Conservation (phyloP, 2,888 invertebrate genomes). For the Galeopsomyia nigrocyanea region DNA sequence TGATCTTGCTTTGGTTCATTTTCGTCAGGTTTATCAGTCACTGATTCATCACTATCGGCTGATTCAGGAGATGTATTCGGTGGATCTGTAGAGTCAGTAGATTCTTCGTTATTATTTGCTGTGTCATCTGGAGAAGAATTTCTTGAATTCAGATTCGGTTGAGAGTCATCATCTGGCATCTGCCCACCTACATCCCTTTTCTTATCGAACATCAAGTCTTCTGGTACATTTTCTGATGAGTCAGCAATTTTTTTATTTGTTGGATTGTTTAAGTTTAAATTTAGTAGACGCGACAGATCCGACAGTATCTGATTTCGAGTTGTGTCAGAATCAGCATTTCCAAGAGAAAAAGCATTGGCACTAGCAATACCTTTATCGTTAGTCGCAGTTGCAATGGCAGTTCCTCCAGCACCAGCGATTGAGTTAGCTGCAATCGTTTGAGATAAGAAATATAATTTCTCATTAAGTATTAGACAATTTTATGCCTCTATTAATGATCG, state of each 20-base stretch:
- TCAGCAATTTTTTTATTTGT: constrained; percentile 7
- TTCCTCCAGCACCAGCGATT: constrained; percentile 32
- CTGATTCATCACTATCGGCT: too few species aligned
- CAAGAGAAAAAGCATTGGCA: constrained; percentile 36
- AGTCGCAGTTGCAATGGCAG: constrained; percentile 31
- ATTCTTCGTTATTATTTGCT: not conserved
- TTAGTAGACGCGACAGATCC: constrained; percentile 13
- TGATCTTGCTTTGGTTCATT: not conserved
- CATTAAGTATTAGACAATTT: not conserved
- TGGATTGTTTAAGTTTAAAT: constrained; percentile 19
- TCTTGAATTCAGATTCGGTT: not conserved
- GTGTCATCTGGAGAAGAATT: not conserved
- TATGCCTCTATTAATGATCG: not conserved
- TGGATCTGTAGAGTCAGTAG: not conserved
- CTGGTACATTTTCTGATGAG: constrained; percentile 19
- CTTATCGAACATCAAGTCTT: constrained; percentile 34
- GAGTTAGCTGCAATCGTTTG: constrained; percentile 23
- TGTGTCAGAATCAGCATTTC: constrained; percentile 11
- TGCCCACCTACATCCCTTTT: constrained; percentile 23
- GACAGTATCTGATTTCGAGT: not conserved
- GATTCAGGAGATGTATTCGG: too few species aligned
- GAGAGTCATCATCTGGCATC: not conserved
- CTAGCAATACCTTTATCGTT: constrained; percentile 35
- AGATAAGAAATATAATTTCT: not conserved
- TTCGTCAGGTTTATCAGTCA: not conserved